Conservation (phyloP, 1,140 invertebrate species). For the Leguminivora glycinivorella region DNA sequence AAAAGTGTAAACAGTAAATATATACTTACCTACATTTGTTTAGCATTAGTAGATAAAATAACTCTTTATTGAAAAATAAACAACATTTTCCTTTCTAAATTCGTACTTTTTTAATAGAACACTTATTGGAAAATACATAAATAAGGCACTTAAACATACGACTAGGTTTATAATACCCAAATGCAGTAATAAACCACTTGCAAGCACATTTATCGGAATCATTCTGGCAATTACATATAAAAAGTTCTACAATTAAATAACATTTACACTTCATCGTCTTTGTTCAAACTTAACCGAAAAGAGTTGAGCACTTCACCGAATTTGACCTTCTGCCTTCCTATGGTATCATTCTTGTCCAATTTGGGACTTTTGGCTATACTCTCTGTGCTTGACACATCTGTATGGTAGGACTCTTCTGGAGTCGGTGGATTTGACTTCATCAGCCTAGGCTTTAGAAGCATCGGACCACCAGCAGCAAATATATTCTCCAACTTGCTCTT, state of each 20-base stretch:
- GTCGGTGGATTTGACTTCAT: slow-evolving; percentile 69
- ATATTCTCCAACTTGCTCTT: slow-evolving; percentile 67
- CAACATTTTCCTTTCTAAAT: slow-evolving; percentile 31
- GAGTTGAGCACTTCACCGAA: slow-evolving; percentile 70
- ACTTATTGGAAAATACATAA: slow-evolving; percentile 36
- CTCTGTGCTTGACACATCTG: slow-evolving; percentile 59
- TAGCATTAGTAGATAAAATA: too few relatives aligned
- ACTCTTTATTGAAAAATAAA: not conserved
- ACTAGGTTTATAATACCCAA: slow-evolving; percentile 50
- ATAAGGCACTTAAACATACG: slow-evolving; percentile 62
- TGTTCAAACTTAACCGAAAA: slow-evolving; percentile 61
- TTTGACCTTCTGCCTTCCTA: slow-evolving; percentile 63
- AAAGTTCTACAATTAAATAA: slow-evolving; percentile 39
- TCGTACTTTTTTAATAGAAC: slow-evolving; percentile 30
- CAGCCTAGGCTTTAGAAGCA: slow-evolving; percentile 51
- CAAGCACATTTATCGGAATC: slow-evolving; percentile 4
- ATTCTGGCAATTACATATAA: not conserved
- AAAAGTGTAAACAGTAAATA: too few relatives aligned
- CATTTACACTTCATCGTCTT: slow-evolving; percentile 57
- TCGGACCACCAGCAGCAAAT: slow-evolving; percentile 62
- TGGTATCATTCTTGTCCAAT: slow-evolving; percentile 67
- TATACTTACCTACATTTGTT: too few relatives aligned
- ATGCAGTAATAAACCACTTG: slow-evolving; percentile 33
- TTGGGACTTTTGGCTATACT: slow-evolving; percentile 60
- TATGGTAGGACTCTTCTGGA: slow-evolving; percentile 63